Evolutionary conservation across 2,797 vertebrate species (phyloP).

Genomic region (Enteromius thamalakanensis): DNA sequence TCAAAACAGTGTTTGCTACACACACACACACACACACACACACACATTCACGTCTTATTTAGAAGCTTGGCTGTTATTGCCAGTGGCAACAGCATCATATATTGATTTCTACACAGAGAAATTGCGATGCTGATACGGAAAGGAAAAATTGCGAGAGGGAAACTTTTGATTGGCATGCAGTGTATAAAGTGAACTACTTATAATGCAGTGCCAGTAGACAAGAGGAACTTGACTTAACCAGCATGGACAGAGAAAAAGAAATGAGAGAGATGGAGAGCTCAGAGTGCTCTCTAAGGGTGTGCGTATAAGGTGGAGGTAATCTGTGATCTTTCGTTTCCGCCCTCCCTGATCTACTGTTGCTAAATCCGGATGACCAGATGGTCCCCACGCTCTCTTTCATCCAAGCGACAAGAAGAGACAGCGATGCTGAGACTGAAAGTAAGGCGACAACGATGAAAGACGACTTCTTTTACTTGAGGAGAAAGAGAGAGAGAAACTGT

Average conservation of each 20-base stretch:
- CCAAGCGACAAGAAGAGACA: constrained; percentile 2
- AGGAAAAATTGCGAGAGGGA: not conserved
- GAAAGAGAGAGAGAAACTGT: constrained; percentile 10
- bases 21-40: constrained; percentile 1
- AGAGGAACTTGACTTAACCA: constrained; percentile 31
- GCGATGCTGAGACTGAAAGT: constrained; percentile 1
- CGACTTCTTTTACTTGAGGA: not conserved
- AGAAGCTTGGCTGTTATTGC: constrained; percentile 29
- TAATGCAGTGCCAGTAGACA: constrained; percentile 29
- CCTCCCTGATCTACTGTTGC: constrained; percentile 22
- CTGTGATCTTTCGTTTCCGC: constrained; percentile 24
- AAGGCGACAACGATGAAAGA: constrained; percentile 14
- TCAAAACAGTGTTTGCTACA: constrained; percentile 3
- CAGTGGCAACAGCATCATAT: constrained; percentile 36
- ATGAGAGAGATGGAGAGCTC: not conserved
- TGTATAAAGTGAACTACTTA: constrained; percentile 36
- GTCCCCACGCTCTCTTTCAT: constrained; percentile 11
- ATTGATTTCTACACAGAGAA: constrained; percentile 45
- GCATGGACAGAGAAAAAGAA: not conserved
- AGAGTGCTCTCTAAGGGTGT: constrained; percentile 6
- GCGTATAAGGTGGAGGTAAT: constrained; percentile 24
- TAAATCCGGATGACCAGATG: constrained; percentile 43
- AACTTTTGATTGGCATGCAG: constrained; percentile 45
- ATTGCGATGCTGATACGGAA: not conserved
- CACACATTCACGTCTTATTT: constrained; percentile 27